Evolutionary conservation across 2,797 vertebrate genomes (phyloP), one percentile per base, ranked within the genome.

Genomic region (Lycodopsis pacificus): DNA sequence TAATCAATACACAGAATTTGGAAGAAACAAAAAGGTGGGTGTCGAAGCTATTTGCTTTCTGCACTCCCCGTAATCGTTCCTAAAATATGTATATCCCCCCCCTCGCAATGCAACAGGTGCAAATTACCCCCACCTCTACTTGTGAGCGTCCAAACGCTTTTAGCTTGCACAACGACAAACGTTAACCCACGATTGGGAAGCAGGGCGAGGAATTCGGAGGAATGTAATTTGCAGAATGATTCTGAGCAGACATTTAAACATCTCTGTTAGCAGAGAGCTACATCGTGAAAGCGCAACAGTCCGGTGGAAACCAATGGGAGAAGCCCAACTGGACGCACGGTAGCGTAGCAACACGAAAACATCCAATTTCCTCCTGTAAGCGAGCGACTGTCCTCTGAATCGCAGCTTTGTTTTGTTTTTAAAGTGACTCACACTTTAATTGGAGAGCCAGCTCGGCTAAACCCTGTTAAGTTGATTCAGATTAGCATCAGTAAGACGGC

Each of bases 401-500:
- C 51, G 40, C 48, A 40, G 22, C 81, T 44, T 72, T 49, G 63
- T 44, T 65, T 17, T 48, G 11, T n/a, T 51, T 22, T 20, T 4
- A 20, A 61, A 83, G 36, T 80, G 79, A 79, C 62, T 86, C 77
- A 74, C 62, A 38, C 7, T 71, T 63, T 86, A 75, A 90, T 57
- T 86, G 76, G 65, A 78, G 61, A 9, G 76, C 80, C 66, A 66
- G 84, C 82, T 80, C 72, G 14, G 61, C 78, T 88, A 90, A 89
- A 89, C 92, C 85, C 83, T 58, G 64, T 90, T 91, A 72, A 88
- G 77, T 86, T 89, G 84, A 85, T 81, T 79, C 57, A 75, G 81
- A 92, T 91, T 87, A 89, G 84, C 81, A 88, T 92, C 86, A 90
- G 78, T 81, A 58, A 85, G 80, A 83, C 22, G 15, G 68, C 84